Base-by-base conservation (phyloP, 2,113 vertebrate species). In the Amblyornis subalaris region DNA sequence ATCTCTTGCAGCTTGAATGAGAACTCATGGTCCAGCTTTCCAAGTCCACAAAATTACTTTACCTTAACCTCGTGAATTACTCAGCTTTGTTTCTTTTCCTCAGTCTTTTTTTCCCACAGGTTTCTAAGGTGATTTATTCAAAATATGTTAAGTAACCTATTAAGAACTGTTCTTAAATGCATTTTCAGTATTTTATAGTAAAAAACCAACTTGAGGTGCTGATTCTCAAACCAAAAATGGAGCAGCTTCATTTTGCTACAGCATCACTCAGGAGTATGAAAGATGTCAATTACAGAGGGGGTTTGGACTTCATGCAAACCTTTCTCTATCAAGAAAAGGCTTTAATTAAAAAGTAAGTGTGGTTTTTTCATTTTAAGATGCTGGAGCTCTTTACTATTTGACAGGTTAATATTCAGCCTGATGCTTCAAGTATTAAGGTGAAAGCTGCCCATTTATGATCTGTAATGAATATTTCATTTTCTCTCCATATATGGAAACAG, bases 21-120 rank as follows among this genome's bases (percentile, higher is more conserved):
- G 35, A 91, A 72, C 10, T 89, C 29, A 7, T 2, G 12, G 22
- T 60, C 92, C 78, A 90, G 85, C 64, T 80, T 94, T 95, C 81
- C 81, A 91, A 82, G 85, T 85, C 88, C 75, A 88, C 50, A 93
- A 75, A 89, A 81, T 89, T 81, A 79, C 53, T 71, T 88, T 88
- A 93, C 80, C 47, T 91, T 85, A 85, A 89, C 6, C n/a, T 79
- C 33, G 18, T 65, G 9, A 62, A 62, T 62, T 70, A 58, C 3
- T 29, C 67, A 62, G 19, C 26, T 92, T 76, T 57, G 4, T 80
- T 92, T 85, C 33, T 78, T 82, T 69, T 54, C 42, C 35, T 88
- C 17, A 3, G 17, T 69, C 17, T 65, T n/a, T 79, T 55, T 64
- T 69, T 21, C 18, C 47, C 23, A 6, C 14, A 70, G 29, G 18